phyloP scores from a whole-genome alignment of 2,888 invertebrate species.

The Ectropis crepuscularia region DNA sequence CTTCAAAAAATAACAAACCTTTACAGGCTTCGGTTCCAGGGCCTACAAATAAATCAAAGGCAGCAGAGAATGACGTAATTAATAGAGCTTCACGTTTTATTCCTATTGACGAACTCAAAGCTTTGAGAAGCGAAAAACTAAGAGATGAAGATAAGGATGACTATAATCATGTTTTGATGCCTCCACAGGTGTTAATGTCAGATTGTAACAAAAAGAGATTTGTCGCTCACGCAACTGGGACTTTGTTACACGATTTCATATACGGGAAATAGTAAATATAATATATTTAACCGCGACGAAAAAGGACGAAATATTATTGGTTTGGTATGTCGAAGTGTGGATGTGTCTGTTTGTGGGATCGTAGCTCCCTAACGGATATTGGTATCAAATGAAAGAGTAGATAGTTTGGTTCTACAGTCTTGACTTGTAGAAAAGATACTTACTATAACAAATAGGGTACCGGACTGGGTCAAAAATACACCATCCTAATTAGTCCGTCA shows the following conservation, averaged over 20 bases:
- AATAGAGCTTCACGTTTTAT: not conserved
- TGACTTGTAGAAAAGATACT: too few species aligned
- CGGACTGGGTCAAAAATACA: too few species aligned
- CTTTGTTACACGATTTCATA: constrained; percentile 19
- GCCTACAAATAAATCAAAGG: not conserved
- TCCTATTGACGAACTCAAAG: constrained; percentile 17
- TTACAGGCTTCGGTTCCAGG: not conserved
- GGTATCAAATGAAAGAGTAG: too few species aligned
- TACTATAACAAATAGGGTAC: too few species aligned
- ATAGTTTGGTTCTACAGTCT: too few species aligned
- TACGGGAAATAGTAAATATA: not conserved
- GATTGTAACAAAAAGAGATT: constrained; percentile 55
- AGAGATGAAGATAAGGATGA: not conserved
- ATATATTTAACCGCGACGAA: too few species aligned
- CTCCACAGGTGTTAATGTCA: constrained; percentile 41
- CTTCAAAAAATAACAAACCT: not conserved
- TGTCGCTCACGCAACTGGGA: constrained; percentile 10
- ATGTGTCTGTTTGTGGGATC: too few species aligned
- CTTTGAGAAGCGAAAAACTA: constrained; percentile 5
- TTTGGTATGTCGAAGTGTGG: too few species aligned
- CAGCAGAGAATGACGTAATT: not conserved
- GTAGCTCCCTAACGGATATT: too few species aligned
- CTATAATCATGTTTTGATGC: not conserved
- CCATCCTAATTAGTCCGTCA: too few species aligned
- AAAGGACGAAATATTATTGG: too few species aligned